Percentiles rank a stretch among this genome's conserved stretches.
Evolutionary conservation across 1,140 invertebrate species (phyloP).

Genomic region (Neotoxoptera formosana): DNA sequence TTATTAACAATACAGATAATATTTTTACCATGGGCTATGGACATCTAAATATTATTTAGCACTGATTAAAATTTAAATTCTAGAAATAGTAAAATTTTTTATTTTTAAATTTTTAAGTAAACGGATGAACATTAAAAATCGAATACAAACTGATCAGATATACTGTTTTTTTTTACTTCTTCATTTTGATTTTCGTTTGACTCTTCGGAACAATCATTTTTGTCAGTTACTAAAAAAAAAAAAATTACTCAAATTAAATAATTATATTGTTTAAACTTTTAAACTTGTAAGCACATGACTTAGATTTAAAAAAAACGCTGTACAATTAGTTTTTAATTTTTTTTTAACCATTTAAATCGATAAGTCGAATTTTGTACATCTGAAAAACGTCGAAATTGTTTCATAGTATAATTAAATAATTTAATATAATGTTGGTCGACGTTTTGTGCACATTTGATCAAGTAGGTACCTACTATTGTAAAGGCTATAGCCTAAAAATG

Average conservation of each 20-base stretch:
- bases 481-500: too few species aligned
- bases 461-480: too few species aligned
- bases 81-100: neutral
- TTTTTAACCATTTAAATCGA: neutral
- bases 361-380: neutral
- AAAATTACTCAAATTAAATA: neutral
- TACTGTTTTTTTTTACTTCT: neutral
- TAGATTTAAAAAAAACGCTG: neutral
- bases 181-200: neutral
- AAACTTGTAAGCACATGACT: neutral
- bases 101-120: neutral
- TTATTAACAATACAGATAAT: neutral
- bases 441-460: too few species aligned
- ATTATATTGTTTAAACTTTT: neutral
- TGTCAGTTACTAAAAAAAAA: neutral
- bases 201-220: neutral
- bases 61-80: neutral
- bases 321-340: neutral
- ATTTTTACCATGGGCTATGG: neutral
- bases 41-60: neutral
- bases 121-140: neutral
- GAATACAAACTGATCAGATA: conserved; percentile 20
- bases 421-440: too few species aligned
- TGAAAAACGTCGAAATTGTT: neutral
- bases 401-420: too few species aligned